Base-by-base conservation (phyloP, 1,140 invertebrate genomes). In the Pristionchus pacificus region DNA sequence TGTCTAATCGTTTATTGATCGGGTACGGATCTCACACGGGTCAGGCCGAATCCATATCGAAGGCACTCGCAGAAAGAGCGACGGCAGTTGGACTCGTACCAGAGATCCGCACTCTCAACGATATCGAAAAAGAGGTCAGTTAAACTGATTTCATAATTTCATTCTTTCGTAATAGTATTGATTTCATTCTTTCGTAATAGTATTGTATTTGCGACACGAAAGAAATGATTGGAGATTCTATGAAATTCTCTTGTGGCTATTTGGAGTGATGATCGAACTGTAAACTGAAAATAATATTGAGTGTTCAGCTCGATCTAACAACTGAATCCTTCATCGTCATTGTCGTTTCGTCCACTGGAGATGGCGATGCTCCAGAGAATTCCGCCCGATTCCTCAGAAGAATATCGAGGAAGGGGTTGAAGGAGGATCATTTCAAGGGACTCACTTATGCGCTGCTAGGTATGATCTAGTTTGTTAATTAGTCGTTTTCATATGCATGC, bases 331-430 rank as follows among this genome's bases (percentile, higher is more conserved):
- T 77, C n/a, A 68, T 49, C 24, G 65, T 74, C 1, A 74, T 77
- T 33, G 63, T 77, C 19, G 68, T 74, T 14, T 77, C 75, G 14
- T 74, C 71, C 13, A 77, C 76, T 14, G 76, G 76, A 1, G 76
- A 77, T 69, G 76, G 76, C 2, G 76, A 77, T 33, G 62, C 76
- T 2, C 76, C 76, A 1, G 76, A 77, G 30, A 77, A 77, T 57
- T 63, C 49, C 6, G 65, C 61, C n/a, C 55, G 69, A 28, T 77
- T 77, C 32, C 33, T 77, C 13, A 55, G 76, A 27, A 57, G 70
- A 57, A 70, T 77, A 15, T 58, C 61, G 59, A 33, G 61, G 30
- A 74, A 65, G 24, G 32, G 65, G 2, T 60, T 77, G 19, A 6
- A 32, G 14, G 19, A 29, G 0, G 70, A 77, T 31, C 70, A 68